Percentiles rank a stretch among this genome's conserved stretches.
Conservation (phyloP, 2,888 invertebrate species). For the Drepana falcataria region DNA sequence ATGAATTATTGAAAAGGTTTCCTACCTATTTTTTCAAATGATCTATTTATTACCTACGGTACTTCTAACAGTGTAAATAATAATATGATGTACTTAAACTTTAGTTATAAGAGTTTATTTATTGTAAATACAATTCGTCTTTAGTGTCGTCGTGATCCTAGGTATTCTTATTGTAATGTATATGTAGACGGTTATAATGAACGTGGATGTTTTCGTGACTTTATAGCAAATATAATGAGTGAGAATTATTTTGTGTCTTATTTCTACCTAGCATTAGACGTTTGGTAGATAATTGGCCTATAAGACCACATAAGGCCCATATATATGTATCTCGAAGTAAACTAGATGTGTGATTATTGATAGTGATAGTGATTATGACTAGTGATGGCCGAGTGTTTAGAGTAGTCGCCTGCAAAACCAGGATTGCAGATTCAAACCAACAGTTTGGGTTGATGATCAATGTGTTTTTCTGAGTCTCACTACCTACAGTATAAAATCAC, state of each 20-base stretch:
- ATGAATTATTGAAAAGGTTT: slow-evolving; percentile 1
- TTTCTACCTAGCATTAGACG: slow-evolving; percentile 11
- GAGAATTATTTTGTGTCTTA: slow-evolving; percentile 39
- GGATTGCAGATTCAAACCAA: no score
- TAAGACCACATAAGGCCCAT: no score
- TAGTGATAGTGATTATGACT: no score
- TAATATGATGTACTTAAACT: slow-evolving; percentile 28
- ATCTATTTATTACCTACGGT: slow-evolving; percentile 22
- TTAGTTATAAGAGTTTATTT: slow-evolving; percentile 39
- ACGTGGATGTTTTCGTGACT: slow-evolving; percentile 53
- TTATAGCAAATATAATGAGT: slow-evolving; percentile 62
- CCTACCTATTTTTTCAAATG: slow-evolving; percentile 30
- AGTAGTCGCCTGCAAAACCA: no score
- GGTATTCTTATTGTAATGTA: slow-evolving; percentile 41
- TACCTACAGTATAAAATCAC: no score
- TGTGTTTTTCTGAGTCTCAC: no score
- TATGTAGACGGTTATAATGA: slow-evolving; percentile 36
- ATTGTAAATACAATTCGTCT: slow-evolving; percentile 62
- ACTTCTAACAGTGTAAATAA: slow-evolving; percentile 60
- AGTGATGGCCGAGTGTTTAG: no score
- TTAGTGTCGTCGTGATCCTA: slow-evolving; percentile 67
- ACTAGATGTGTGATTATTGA: no score
- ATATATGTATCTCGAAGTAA: no score
- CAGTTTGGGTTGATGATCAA: no score
- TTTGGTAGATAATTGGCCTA: neutral